Evolutionary conservation across 2,888 invertebrate genomes (phyloP).

Genomic region (Megamerina dolium): DNA sequence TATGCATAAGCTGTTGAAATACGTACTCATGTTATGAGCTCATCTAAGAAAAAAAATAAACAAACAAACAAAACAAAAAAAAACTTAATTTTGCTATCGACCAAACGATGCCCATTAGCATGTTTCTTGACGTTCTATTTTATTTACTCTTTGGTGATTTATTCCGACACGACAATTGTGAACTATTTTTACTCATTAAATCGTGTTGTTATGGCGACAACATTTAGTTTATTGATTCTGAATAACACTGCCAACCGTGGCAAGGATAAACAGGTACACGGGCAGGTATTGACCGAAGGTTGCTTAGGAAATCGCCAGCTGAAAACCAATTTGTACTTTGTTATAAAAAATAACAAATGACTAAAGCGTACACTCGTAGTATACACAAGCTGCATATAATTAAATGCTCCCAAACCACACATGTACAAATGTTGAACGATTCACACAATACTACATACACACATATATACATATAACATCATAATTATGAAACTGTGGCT

Average conservation of each 20-base stretch:
- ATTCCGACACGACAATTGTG: too few relatives aligned
- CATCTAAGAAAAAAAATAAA: too few relatives aligned
- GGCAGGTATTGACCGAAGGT: conserved; percentile 27
- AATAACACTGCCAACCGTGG: conserved; percentile 24
- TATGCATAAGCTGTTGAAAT: too few relatives aligned
- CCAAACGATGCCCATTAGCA: conserved; percentile 43
- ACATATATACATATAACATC: conserved; percentile 3
- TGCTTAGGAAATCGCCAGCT: conserved; percentile 28
- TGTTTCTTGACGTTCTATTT: conserved; percentile 15
- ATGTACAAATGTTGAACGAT: too few relatives aligned
- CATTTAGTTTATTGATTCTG: conserved; percentile 25
- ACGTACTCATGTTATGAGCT: too few relatives aligned
- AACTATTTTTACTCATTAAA: too few relatives aligned
- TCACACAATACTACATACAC: conserved; percentile 3
- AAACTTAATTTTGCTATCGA: conserved; percentile 44
- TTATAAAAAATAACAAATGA: conserved; percentile 25
- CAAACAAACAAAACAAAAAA: too few relatives aligned
- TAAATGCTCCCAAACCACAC: too few relatives aligned
- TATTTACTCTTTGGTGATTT: conserved; percentile 12
- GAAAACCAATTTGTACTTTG: conserved; percentile 22
- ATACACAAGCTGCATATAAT: too few relatives aligned
- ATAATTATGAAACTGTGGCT: too few relatives aligned
- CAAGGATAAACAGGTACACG: conserved; percentile 26
- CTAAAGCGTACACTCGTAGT: too few relatives aligned
- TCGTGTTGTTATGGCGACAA: conserved; percentile 19